These are phyloP conservation scores for Enteromius viviparus DNA, from an alignment of 2,797 vertebrate species.

Conservation along the genomic window DNA sequence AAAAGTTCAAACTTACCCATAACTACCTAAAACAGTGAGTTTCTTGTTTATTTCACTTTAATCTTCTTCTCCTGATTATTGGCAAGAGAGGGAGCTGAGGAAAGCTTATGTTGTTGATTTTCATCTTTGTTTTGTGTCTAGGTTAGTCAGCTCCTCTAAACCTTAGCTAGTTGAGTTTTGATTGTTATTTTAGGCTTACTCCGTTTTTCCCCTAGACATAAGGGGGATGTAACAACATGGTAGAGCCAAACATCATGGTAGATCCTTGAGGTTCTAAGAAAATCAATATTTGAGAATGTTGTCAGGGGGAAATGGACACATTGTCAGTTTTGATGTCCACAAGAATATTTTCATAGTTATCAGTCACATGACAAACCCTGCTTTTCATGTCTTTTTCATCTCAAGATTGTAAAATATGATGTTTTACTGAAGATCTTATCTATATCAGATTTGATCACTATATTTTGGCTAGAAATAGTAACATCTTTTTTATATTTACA, in stretches of 20 bases:
- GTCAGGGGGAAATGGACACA: not conserved
- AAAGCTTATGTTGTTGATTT: not conserved
- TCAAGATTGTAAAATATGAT: slow-evolving; percentile 2
- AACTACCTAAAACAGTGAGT: not conserved
- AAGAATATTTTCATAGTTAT: slow-evolving; percentile 24
- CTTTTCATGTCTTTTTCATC: not conserved
- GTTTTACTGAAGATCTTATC: not conserved
- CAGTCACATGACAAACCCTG: not conserved
- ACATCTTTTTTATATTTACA: not conserved
- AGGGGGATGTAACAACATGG: not conserved
- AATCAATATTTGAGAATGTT: slow-evolving; percentile 30
- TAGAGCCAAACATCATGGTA: slow-evolving; percentile 45
- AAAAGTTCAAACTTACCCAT: no score
- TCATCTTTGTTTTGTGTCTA: no score
- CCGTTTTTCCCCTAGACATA: no score
- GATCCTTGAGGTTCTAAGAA: slow-evolving; percentile 15
- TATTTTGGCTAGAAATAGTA: not conserved
- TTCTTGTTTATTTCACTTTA: not conserved
- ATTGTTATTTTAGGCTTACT: no score
- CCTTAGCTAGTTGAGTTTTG: no score
- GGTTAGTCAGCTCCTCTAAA: no score
- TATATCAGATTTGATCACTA: not conserved
- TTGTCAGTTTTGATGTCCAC: slow-evolving; percentile 34
- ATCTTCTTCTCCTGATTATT: not conserved
- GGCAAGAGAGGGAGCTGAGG: not conserved